These are phyloP conservation scores for Crocodylus rhombifer DNA, from an alignment of 2,797 vertebrate species.

Conservation along the genomic window DNA sequence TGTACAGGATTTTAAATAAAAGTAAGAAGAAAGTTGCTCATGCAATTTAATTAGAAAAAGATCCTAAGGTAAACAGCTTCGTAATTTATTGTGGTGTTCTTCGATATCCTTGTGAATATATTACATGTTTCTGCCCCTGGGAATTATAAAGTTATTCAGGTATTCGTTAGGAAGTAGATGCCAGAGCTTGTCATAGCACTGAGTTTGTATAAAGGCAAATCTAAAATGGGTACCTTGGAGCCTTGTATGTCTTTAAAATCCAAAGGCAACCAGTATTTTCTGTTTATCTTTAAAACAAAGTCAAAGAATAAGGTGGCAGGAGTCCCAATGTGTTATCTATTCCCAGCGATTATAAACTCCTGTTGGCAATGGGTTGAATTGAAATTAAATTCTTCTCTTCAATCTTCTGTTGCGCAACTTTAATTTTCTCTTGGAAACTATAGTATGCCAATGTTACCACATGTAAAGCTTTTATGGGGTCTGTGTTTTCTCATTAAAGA, in stretches of 20 bases:
- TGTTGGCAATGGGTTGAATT: constrained; percentile 29
- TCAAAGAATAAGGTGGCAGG: background rate
- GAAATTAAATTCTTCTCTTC: constrained; percentile 44
- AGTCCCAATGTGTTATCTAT: constrained; percentile 38
- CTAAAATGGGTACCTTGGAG: constrained; percentile 4
- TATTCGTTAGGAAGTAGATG: constrained; percentile 9
- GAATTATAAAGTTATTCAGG: background rate
- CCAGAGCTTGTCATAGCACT: background rate
- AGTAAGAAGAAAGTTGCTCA: background rate
- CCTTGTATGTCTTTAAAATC: background rate
- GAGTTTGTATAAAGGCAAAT: background rate
- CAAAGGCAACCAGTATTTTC: constrained; percentile 23
- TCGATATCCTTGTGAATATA: background rate
- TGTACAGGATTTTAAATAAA: background rate
- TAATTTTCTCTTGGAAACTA: constrained; percentile 49
- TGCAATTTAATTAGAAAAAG: constrained; percentile 10
- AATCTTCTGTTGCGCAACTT: constrained; percentile 43
- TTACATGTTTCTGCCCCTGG: background rate
- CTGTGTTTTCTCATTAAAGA: constrained; percentile 66
- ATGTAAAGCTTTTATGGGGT: constrained; percentile 47
- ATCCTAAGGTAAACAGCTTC: background rate
- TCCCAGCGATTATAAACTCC: constrained; percentile 25
- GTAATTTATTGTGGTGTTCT: background rate
- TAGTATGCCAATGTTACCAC: background rate
- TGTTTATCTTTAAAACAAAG: constrained; percentile 27